Percentiles rank a stretch among this genome's conserved stretches.
phyloP scores from a whole-genome alignment of 2,113 vertebrate species.

The Cacatua alba region DNA sequence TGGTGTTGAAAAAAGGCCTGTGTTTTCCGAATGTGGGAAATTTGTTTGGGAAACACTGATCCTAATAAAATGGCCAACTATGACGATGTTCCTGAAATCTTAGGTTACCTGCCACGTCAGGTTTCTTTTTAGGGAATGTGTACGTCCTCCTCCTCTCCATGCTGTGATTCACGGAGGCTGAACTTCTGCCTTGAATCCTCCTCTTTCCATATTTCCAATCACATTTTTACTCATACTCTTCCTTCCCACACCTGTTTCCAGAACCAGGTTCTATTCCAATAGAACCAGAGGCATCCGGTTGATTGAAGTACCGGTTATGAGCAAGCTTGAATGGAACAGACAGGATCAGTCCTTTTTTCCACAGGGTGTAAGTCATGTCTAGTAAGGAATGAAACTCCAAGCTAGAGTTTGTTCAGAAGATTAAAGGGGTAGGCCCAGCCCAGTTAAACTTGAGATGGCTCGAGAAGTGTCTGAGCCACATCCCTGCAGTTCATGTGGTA shows the following conservation, averaged over 20 bases:
- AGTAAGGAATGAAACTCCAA: neutral
- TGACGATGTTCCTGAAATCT: neutral
- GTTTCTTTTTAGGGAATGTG: neutral
- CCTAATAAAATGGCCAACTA: neutral
- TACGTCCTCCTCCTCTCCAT: neutral
- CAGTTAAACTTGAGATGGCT: constrained; percentile 54
- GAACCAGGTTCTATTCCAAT: neutral
- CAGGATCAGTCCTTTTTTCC: constrained; percentile 21
- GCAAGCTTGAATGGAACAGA: constrained; percentile 20
- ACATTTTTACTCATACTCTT: neutral
- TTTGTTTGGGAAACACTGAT: neutral
- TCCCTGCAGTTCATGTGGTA: constrained; percentile 16
- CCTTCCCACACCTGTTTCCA: constrained; percentile 9
- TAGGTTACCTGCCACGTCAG: neutral
- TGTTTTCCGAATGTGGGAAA: neutral
- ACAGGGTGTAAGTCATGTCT: constrained; percentile 27
- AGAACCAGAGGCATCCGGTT: neutral
- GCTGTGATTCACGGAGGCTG: neutral
- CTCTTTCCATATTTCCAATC: neutral
- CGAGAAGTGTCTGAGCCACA: constrained; percentile 42
- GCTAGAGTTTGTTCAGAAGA: constrained; percentile 41
- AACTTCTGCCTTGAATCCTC: neutral
- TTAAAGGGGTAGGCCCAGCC: constrained; percentile 34
- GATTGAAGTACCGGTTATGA: neutral
- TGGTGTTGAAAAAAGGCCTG: neutral